Percentiles rank a stretch among this genome's conserved stretches.
These are phyloP conservation scores for Ditylenchus dipsaci DNA, from an alignment of 1,140 invertebrate genomes.

Conservation along the genomic window DNA sequence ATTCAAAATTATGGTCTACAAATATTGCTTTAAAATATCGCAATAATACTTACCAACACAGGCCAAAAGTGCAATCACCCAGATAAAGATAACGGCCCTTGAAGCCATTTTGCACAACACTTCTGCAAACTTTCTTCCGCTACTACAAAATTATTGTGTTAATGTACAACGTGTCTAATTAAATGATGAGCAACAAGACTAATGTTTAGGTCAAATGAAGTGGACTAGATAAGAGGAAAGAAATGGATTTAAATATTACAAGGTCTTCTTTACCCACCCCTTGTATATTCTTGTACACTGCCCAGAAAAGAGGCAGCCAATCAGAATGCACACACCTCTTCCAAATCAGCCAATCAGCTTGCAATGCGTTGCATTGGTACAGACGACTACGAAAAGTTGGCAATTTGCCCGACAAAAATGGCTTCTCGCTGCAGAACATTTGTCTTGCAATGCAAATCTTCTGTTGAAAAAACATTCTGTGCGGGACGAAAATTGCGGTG, in stretches of 20 bases:
- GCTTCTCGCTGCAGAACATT: background rate
- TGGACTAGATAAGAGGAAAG: background rate
- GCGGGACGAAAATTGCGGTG: background rate
- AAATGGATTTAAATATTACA: background rate
- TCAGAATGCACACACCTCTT: conserved; percentile 8
- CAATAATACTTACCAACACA: conserved; percentile 10
- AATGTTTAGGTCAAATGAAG: background rate
- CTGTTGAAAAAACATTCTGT: background rate
- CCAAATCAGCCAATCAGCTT: background rate
- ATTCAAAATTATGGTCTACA: background rate
- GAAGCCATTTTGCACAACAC: conserved; percentile 26
- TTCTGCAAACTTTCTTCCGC: no score
- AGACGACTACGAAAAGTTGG: conserved; percentile 1
- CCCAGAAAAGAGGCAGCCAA: background rate
- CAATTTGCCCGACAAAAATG: background rate
- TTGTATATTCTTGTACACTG: background rate
- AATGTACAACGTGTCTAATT: background rate
- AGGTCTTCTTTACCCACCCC: background rate
- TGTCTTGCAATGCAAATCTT: no score
- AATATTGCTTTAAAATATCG: background rate
- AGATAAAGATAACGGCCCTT: conserved; percentile 15
- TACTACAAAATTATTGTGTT: no score
- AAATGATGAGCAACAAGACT: background rate
- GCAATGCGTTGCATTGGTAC: background rate
- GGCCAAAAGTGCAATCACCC: conserved; percentile 14